Conservation (phyloP, 2,113 vertebrate species). For the Zapornia atra region DNA sequence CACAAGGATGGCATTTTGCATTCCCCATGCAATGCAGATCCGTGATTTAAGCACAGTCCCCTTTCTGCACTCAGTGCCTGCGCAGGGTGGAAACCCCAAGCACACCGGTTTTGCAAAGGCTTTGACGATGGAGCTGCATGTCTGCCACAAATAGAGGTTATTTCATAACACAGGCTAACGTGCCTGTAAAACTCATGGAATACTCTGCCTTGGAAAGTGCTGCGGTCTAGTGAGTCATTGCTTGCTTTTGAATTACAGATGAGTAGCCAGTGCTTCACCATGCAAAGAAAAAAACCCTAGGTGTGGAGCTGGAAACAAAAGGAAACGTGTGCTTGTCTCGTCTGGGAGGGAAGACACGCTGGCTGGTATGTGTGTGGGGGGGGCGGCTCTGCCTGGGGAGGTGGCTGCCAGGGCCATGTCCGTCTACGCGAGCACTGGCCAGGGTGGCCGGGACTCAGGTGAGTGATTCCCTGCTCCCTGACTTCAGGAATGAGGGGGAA, state of each 20-base stretch:
- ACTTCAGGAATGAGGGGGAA: neutral
- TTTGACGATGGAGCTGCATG: neutral
- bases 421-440: neutral
- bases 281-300: constrained; percentile 54
- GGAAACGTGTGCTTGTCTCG: neutral
- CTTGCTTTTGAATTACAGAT: constrained; percentile 47
- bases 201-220: constrained; percentile 41
- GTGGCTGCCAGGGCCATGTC: constrained; percentile 24
- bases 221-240: constrained; percentile 42
- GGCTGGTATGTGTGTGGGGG: neutral
- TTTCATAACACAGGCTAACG: neutral
- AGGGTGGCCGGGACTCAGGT: neutral
- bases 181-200: neutral
- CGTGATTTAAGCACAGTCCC: rapidly evolving
- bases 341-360: neutral
- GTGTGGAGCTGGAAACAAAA: constrained; percentile 58
- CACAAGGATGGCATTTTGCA: rapidly evolving
- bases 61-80: rapidly evolving
- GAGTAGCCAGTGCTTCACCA: constrained; percentile 15
- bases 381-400: constrained; percentile 16
- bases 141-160: neutral
- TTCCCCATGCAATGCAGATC: neutral
- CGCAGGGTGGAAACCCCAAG: neutral
- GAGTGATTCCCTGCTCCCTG: neutral
- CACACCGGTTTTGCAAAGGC: neutral